A percentile compares a stretch with the other conserved stretches of the same genome.
These are phyloP conservation scores for Eupithecia subumbrata DNA, from an alignment of 2,888 invertebrate species.

Conservation along the genomic window DNA sequence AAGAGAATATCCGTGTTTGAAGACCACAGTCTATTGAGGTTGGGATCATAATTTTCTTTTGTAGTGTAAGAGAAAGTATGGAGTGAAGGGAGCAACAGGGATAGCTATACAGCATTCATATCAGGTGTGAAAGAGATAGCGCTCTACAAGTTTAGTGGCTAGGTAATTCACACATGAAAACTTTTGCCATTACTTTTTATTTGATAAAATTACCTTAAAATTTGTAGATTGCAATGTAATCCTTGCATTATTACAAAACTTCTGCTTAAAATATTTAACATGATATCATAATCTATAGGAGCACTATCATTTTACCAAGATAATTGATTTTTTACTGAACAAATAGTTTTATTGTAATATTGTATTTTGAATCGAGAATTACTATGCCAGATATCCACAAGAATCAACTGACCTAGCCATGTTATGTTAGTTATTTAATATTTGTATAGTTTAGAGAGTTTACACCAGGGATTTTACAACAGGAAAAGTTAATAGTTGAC, in stretches of 20 bases:
- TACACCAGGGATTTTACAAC: not conserved
- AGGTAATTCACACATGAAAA: conserved; percentile 56
- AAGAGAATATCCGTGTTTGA: conserved; percentile 16
- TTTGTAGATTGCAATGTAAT: not conserved
- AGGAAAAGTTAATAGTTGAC: not conserved
- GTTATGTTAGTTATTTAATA: not conserved
- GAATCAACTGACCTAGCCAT: not conserved
- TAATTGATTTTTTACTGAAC: not conserved
- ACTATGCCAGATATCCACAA: not conserved
- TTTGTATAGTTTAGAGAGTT: not conserved
- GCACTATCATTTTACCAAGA: not conserved
- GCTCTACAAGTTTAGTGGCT: conserved; percentile 58
- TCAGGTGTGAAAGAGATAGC: conserved; percentile 64
- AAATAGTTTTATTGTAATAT: not conserved
- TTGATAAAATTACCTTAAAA: conserved; percentile 26
- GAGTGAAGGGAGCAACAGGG: conserved; percentile 80
- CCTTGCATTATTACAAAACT: conserved; percentile 7
- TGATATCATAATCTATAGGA: not conserved
- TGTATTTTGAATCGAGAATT: not conserved
- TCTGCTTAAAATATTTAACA: not conserved
- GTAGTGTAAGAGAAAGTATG: conserved; percentile 65
- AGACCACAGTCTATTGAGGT: conserved; percentile 64
- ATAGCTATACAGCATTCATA: conserved; percentile 53
- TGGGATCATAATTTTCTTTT: conserved; percentile 79
- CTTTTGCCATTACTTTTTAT: conserved; percentile 58